Conservation (phyloP, 1,140 invertebrate genomes). For the Panagrolaimus sp. region DNA sequence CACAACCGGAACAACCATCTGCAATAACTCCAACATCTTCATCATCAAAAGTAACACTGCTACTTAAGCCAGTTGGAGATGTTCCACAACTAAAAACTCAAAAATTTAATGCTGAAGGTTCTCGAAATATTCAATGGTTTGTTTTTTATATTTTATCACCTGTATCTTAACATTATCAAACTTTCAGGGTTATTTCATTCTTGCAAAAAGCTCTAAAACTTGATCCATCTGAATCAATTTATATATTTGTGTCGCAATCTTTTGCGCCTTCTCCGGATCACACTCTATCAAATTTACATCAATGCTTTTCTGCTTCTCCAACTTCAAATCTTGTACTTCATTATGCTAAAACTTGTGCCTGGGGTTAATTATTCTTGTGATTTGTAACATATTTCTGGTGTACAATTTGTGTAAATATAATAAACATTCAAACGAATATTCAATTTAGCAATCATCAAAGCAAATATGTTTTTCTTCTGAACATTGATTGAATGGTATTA, state of each 20-base stretch:
- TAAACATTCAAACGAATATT: too few relatives aligned
- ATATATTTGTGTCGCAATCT: constrained; percentile 86
- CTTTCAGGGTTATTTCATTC: constrained; percentile 80
- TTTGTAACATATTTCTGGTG: not conserved
- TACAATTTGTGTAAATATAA: too few relatives aligned
- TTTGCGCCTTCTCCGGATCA: constrained; percentile 91
- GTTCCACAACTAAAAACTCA: constrained; percentile 94
- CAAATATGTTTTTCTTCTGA: too few relatives aligned
- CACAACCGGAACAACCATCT: too few relatives aligned
- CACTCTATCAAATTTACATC: constrained; percentile 79
- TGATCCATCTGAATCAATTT: constrained; percentile 76
- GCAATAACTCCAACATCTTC: too few relatives aligned
- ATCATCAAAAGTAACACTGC: constrained; percentile 73
- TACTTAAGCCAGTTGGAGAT: constrained; percentile 86
- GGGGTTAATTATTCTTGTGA: constrained; percentile 71
- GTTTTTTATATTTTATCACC: too few relatives aligned
- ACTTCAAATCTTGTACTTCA: constrained; percentile 76
- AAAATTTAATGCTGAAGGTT: constrained; percentile 82
- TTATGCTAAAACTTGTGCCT: constrained; percentile 87
- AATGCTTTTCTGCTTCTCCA: constrained; percentile 60
- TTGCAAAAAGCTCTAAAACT: constrained; percentile 82
- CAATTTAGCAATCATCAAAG: too few relatives aligned
- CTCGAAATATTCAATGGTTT: constrained; percentile 66
- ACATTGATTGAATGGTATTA: too few relatives aligned
- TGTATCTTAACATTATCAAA: too few relatives aligned